Percentiles rank a stretch among this genome's conserved stretches.
Conservation (phyloP, 2,888 invertebrate genomes). For the Nomada fabriciana region DNA sequence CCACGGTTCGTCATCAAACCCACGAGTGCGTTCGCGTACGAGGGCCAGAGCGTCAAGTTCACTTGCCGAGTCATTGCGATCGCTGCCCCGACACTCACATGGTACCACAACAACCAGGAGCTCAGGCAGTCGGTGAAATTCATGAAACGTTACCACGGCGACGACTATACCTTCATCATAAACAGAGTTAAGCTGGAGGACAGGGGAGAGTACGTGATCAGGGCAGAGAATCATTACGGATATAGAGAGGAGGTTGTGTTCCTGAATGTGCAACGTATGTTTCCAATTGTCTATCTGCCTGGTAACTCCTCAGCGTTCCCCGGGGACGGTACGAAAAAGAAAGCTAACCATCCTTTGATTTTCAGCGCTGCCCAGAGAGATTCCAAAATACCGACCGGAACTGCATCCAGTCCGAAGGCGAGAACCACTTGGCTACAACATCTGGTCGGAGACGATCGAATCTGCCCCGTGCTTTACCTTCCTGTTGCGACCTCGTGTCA, state of each 20-base stretch:
- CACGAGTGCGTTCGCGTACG: slow-evolving; percentile 97
- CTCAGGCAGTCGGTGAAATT: slow-evolving; percentile 98
- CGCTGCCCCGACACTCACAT: slow-evolving; percentile 97
- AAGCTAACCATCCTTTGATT: slow-evolving; percentile 14
- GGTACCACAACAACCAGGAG: slow-evolving; percentile 97
- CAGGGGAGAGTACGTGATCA: slow-evolving; percentile 98
- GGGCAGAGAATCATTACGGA: slow-evolving; percentile 98
- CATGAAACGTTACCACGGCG: slow-evolving; percentile 98
- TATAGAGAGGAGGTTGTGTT: slow-evolving; percentile 98
- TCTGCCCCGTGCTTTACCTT: slow-evolving; percentile 98
- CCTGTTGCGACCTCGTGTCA: slow-evolving; percentile 98
- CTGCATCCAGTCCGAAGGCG: slow-evolving; percentile 90
- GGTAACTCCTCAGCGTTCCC: neutral
- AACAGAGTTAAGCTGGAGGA: slow-evolving; percentile 98
- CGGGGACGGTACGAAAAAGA: neutral
- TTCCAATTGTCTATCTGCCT: neutral
- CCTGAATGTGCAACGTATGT: slow-evolving; percentile 97
- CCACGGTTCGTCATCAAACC: slow-evolving; percentile 99
- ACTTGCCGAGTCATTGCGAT: slow-evolving; percentile 98
- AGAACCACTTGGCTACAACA: slow-evolving; percentile 93
- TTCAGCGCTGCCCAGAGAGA: slow-evolving; percentile 90
- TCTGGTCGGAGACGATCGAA: slow-evolving; percentile 97
- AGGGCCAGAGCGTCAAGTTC: slow-evolving; percentile 98
- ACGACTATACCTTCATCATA: slow-evolving; percentile 98
- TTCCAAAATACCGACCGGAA: slow-evolving; percentile 89